Conservation (phyloP, 2,888 invertebrate genomes). For the Stenolophus ochropezus region DNA sequence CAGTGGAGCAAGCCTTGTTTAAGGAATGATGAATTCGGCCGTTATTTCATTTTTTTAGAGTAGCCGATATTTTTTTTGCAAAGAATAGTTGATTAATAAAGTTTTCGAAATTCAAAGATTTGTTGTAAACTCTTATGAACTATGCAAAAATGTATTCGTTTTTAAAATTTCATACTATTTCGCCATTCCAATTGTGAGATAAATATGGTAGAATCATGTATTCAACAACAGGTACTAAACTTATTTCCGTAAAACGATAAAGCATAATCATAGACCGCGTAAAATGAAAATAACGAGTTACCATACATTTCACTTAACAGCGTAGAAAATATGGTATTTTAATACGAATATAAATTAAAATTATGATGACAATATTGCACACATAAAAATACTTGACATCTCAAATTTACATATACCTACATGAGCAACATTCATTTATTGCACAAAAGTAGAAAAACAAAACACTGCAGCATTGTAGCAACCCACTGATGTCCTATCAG, state of each 20-base stretch:
- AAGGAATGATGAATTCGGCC: no score
- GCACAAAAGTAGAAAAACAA: constrained; percentile 49
- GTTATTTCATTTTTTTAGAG: no score
- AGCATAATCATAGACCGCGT: constrained; percentile 13
- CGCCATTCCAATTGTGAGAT: no score
- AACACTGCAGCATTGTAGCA: constrained; percentile 37
- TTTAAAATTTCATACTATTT: no score
- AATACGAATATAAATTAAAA: constrained; percentile 56
- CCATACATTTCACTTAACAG: constrained; percentile 35
- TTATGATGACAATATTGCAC: constrained; percentile 55
- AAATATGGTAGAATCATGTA: neutral
- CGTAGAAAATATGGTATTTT: constrained; percentile 49
- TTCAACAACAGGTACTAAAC: neutral
- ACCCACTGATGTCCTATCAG: constrained; percentile 34
- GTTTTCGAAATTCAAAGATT: no score
- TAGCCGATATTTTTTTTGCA: no score
- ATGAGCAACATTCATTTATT: constrained; percentile 44
- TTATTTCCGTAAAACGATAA: constrained; percentile 28
- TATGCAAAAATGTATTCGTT: no score
- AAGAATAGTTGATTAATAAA: no score
- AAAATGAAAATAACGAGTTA: constrained; percentile 31
- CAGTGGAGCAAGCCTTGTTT: no score
- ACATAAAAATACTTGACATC: constrained; percentile 55
- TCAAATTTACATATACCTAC: constrained; percentile 55
- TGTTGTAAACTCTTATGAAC: no score